These are phyloP conservation scores for Cossypha polioptera DNA, from an alignment of 2,797 vertebrate species.

Conservation along the genomic window DNA sequence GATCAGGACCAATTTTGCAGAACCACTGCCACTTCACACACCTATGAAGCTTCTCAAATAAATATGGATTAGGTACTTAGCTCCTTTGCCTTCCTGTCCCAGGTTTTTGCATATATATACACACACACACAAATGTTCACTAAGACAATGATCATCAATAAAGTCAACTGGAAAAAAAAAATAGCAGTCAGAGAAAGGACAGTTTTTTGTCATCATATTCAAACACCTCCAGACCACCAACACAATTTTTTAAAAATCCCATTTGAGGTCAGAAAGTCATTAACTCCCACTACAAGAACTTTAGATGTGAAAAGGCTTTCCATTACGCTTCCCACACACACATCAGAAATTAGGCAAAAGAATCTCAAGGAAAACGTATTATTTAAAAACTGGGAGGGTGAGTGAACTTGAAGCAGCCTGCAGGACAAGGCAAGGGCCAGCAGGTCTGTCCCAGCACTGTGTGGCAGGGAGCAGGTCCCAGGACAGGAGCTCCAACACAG, in stretches of 20 bases:
- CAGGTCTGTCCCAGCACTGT: background rate
- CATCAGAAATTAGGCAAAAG: background rate
- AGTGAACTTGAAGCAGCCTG: conserved; percentile 55
- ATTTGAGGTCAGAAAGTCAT: conserved; percentile 47
- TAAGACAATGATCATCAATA: background rate
- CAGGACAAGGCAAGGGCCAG: background rate
- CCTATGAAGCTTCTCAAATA: background rate
- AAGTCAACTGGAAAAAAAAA: background rate
- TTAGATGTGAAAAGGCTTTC: conserved; percentile 18
- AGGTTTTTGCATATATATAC: background rate
- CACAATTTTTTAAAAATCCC: background rate
- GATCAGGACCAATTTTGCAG: background rate
- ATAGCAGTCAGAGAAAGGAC: background rate
- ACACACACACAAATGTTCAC: background rate
- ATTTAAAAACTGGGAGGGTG: background rate
- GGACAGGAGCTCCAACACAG: background rate
- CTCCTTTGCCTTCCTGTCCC: background rate
- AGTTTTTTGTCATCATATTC: background rate
- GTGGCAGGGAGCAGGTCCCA: background rate
- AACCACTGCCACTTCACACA: background rate
- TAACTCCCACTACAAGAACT: background rate
- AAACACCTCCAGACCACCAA: background rate
- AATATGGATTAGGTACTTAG: background rate
- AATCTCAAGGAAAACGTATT: conserved; percentile 23
- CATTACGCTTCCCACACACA: background rate